phyloP scores from a whole-genome alignment of 2,888 invertebrate genomes.

The Dynastes maya region DNA sequence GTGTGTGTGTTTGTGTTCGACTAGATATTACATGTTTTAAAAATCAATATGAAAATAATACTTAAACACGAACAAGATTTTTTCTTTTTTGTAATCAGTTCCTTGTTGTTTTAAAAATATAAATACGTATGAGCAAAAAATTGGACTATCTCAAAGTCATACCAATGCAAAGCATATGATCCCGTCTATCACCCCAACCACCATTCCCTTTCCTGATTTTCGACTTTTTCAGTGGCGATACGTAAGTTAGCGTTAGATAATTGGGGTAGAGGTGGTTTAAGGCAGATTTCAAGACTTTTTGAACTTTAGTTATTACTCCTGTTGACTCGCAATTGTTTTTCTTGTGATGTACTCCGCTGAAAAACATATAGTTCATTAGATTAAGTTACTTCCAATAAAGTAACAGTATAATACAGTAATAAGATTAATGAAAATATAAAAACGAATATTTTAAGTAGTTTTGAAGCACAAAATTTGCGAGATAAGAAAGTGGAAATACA shows the following conservation, averaged over 20 bases:
- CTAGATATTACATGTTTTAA: slow-evolving; percentile 32
- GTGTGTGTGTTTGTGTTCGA: background rate
- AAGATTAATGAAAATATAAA: too few relatives aligned
- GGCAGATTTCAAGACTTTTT: slow-evolving; percentile 83
- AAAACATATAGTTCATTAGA: background rate
- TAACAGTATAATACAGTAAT: too few relatives aligned
- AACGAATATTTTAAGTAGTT: too few relatives aligned
- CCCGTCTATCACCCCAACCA: slow-evolving; percentile 96
- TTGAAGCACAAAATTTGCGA: too few relatives aligned
- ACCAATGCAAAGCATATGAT: slow-evolving; percentile 86
- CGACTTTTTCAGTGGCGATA: slow-evolving; percentile 80
- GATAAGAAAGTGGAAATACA: too few relatives aligned
- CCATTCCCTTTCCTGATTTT: slow-evolving; percentile 93
- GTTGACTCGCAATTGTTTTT: slow-evolving; percentile 92
- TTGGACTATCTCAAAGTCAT: slow-evolving; percentile 74
- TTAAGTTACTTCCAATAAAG: too few relatives aligned
- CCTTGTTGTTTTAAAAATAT: slow-evolving; percentile 29
- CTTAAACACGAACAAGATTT: slow-evolving; percentile 29
- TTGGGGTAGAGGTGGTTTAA: slow-evolving; percentile 81
- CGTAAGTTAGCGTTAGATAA: slow-evolving; percentile 78
- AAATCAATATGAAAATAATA: slow-evolving; percentile 30
- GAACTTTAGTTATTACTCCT: slow-evolving; percentile 87
- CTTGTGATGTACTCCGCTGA: slow-evolving; percentile 96
- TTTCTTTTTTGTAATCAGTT: slow-evolving; percentile 2
- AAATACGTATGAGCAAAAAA: slow-evolving; percentile 45